phyloP scores from a whole-genome alignment of 2,113 vertebrate genomes.

The Thamnophis sirtalis region DNA sequence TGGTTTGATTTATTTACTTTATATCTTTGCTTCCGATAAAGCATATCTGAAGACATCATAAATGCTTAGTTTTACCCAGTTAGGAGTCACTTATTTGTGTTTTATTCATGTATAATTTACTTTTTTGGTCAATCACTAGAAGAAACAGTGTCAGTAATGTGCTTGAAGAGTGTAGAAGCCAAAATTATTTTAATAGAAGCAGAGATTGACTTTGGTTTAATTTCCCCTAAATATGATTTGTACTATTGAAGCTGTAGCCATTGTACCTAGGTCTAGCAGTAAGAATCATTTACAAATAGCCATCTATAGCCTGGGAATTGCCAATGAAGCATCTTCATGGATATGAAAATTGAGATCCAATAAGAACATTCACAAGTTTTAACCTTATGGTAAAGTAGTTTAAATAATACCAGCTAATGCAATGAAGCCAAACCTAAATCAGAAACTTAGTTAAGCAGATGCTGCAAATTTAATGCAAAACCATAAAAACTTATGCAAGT shows the following conservation, averaged over 20 bases:
- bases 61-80: background rate
- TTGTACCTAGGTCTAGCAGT: background rate
- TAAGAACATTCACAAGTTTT: background rate
- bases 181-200: background rate
- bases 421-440: slow-evolving; percentile 37
- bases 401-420: background rate
- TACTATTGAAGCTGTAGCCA: background rate
- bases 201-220: no score
- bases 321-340: background rate
- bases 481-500: slow-evolving; percentile 46
- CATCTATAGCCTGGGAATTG: background rate
- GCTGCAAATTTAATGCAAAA: slow-evolving; percentile 50
- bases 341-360: background rate
- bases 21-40: background rate
- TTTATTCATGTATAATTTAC: background rate
- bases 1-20: background rate
- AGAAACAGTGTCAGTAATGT: background rate
- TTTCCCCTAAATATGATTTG: background rate
- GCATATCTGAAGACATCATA: background rate
- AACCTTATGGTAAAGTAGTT: background rate
- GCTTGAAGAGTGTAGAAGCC: background rate
- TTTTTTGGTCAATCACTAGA: background rate
- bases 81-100: background rate
- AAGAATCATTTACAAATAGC: background rate
- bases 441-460: slow-evolving; percentile 34